Evolutionary conservation across 2,888 invertebrate species (phyloP), one percentile per base, ranked within the genome.

Genomic region (Heliconius cydno): DNA sequence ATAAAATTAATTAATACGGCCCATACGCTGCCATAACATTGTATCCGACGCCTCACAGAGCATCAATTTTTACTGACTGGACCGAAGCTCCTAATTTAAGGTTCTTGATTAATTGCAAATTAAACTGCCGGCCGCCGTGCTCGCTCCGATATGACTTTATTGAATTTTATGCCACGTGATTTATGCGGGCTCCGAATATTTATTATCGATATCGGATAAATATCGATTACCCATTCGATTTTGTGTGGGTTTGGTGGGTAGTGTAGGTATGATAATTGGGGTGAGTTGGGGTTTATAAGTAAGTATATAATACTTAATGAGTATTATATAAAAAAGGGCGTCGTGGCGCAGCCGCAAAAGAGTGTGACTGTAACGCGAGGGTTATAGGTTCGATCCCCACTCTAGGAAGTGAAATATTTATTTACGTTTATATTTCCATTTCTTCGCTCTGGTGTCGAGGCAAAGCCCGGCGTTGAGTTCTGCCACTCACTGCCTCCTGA

Each of bases 81-180:
- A 87, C 87, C 88, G 88, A 88, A 89, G 87, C 89, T 90, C 91
- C 94, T 93, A 94, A 94, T 94, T 92, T 93, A 92, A 88, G 88
- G 82, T 87, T 83, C 87, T 91, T 94, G 94, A 94, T 94, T 94
- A 94, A 94, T 94, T 94, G 94, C 93, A 93, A 92, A 94, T 94
- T 94, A 94, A 94, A 92, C 91, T 91, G 90, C 88, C 88, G 90
- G 86, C 89, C 90, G 88, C 88, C 91, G 92, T 90, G 92, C 93
- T 92, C 87, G 90, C 84, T 90, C 89, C 88, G 88, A 89, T 94
- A 94, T 92, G 91, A 94, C 94, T 94, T 95, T 94, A 94, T 95
- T 95, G 94, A 95, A 94, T 95, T 94, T 94, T 92, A 91, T 91
- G 90, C 89, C 82, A 85, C 83, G 87, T 92, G 93, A 94, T 94